Evolutionary conservation across 2,113 vertebrate genomes (phyloP), one percentile per base, ranked within the genome.

Genomic region (Protobothrops mucrosquamatus): DNA sequence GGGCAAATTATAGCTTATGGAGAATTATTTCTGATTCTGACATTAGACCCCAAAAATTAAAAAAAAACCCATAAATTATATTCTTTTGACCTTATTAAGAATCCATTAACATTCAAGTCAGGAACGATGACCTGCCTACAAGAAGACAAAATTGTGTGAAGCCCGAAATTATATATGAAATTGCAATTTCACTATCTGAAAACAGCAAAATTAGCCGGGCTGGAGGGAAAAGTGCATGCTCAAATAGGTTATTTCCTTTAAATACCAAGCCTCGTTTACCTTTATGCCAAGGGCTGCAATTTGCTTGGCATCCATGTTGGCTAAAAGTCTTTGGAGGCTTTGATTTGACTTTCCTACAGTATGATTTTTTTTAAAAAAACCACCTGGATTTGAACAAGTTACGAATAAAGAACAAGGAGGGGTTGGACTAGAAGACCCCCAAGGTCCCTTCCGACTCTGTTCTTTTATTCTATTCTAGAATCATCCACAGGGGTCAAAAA

Each of bases 241-340:
- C 34, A 85, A 10, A 43, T 0, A 29, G 23, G 5, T 14, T 91
- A 26, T 56, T 89, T 12, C 26, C 91, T 92, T 93, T 69, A 46
- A 4, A 22, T 5, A 8, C 26, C 52, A 52, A 91, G 5, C 4
- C 85, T 91, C 81, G 23, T 15, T n/a, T 9, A 6, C 34, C 0
- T 0, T 1, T 23, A 26, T 34, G 61, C 11, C 29, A 61, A 87
- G 94, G 51, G 6, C 11, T 56, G 34, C 6, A 56, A 61, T 89
- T 94, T 91, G 1, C 88, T 91, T 1, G 48, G n/a, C 1, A 10
- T 4, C 0, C 55, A 48, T 88, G 10, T 6, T 48, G 14, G 0
- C 92, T 85, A 89, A 59, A 54, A n/a, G 57, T 0, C 52, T 6
- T 69, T 34, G 87, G 93, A 64, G 23, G 3, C 20, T 34, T 92